Percentiles rank a stretch among this genome's conserved stretches.
phyloP scores from a whole-genome alignment of 2,888 invertebrate genomes.

The Blera fallax region DNA sequence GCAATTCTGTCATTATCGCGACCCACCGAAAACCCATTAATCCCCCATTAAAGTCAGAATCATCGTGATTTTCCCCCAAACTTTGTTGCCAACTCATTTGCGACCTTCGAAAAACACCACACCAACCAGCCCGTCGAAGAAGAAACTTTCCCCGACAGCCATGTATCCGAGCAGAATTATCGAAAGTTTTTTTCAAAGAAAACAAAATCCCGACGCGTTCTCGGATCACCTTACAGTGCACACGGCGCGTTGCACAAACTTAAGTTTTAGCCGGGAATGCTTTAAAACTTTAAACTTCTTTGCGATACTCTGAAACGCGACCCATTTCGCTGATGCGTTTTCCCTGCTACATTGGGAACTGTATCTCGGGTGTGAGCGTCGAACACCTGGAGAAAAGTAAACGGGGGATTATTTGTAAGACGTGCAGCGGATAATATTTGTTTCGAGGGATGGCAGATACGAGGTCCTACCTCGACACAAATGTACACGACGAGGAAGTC shows the following conservation, averaged over 20 bases:
- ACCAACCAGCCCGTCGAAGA: background rate
- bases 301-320: constrained; percentile 53
- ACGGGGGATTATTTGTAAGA: constrained; percentile 60
- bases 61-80: constrained; percentile 48
- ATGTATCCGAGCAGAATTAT: constrained; percentile 60
- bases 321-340: constrained; percentile 44
- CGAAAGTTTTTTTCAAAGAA: constrained; percentile 27
- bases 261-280: constrained; percentile 46
- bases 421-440: constrained; percentile 67
- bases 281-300: constrained; percentile 64
- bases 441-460: background rate
- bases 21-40: constrained; percentile 55
- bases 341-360: background rate
- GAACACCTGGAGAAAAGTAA: constrained; percentile 41
- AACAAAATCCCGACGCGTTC: constrained; percentile 55
- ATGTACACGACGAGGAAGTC: background rate
- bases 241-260: constrained; percentile 37
- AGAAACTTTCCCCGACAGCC: constrained; percentile 35
- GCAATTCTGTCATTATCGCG: constrained; percentile 25
- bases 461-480: background rate
- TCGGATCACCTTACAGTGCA: constrained; percentile 58
- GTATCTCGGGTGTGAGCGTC: constrained; percentile 26
- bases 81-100: constrained; percentile 65
- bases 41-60: constrained; percentile 56
- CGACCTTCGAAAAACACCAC: constrained; percentile 53